These are phyloP conservation scores for Bombus affinis DNA, from an alignment of 1,140 invertebrate genomes.

Conservation along the genomic window DNA sequence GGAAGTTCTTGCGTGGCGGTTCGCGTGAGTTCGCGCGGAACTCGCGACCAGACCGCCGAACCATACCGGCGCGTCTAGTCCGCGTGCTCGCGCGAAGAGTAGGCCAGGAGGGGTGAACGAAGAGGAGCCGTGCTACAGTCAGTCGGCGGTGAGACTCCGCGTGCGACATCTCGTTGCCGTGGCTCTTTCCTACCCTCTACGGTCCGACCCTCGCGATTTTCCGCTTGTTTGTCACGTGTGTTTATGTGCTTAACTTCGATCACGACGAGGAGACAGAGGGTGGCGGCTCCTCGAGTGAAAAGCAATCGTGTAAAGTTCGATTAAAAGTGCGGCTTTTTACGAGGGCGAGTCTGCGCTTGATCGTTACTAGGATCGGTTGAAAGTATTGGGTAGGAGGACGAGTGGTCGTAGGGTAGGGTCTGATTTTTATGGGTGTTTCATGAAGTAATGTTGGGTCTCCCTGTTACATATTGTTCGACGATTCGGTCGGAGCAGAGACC, in stretches of 20 bases:
- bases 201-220: neutral
- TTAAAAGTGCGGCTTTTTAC: neutral
- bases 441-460: neutral
- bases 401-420: neutral
- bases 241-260: neutral
- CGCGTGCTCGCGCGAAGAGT: conserved; percentile 20
- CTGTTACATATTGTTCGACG: conserved; percentile 25
- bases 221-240: conserved; percentile 18
- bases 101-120: conserved; percentile 32
- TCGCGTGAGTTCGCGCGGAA: conserved; percentile 17
- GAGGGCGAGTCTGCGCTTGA: neutral
- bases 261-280: neutral
- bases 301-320: neutral
- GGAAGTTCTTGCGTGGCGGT: neutral
- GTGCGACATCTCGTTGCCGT: conserved; percentile 55
- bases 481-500: conserved; percentile 46
- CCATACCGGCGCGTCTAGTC: conserved; percentile 11
- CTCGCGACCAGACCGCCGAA: conserved; percentile 4
- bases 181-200: neutral
- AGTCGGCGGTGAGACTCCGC: conserved; percentile 71
- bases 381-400: too few species aligned
- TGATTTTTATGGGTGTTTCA: neutral
- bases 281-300: neutral
- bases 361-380: neutral
- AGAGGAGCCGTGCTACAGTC: conserved; percentile 41